phyloP scores from a whole-genome alignment of 2,113 vertebrate genomes.

The Sylvicapra grimmia region DNA sequence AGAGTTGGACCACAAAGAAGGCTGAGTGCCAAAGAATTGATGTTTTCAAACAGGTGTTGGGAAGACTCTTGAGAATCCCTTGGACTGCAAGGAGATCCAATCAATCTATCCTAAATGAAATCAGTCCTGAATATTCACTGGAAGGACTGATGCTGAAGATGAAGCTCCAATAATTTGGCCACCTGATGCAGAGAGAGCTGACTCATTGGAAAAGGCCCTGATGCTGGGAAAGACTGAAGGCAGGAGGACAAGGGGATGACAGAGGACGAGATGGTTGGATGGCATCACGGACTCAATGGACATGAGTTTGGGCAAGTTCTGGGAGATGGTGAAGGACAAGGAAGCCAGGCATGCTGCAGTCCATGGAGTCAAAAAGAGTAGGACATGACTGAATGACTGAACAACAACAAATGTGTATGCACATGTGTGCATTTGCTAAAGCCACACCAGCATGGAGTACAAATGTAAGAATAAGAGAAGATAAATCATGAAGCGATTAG shows the following conservation, averaged over 20 bases:
- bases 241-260: neutral
- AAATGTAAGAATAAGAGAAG: neutral
- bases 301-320: neutral
- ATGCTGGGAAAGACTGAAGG: neutral
- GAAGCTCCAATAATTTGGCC: neutral
- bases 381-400: neutral
- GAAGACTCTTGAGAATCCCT: neutral
- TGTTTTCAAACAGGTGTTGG: neutral
- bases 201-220: neutral
- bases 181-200: neutral
- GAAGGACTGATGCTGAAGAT: neutral
- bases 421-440: neutral
- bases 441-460: neutral
- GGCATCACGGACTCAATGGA: neutral
- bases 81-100: neutral
- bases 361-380: neutral
- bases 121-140: neutral
- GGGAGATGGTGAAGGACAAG: neutral
- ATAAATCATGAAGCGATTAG: neutral
- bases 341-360: neutral
- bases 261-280: neutral
- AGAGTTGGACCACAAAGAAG: neutral
- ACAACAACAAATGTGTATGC: neutral
- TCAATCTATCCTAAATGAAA: neutral
- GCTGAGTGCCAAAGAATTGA: neutral